Evolutionary conservation across 2,113 vertebrate genomes (phyloP).

Genomic region (Entosphenus tridentatus): DNA sequence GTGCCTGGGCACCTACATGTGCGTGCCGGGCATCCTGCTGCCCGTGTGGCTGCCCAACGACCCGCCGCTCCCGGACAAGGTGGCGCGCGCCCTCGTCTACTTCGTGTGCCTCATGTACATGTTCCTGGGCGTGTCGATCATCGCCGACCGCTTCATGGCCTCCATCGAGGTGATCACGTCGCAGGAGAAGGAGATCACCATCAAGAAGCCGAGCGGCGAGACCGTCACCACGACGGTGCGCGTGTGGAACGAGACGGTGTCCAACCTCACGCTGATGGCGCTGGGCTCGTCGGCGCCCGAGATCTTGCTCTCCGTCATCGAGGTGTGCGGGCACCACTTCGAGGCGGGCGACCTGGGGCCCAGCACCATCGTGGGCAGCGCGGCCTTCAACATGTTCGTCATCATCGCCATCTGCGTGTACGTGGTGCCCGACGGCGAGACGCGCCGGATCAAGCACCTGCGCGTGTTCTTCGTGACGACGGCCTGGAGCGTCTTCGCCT

Average conservation of each 20-base stretch:
- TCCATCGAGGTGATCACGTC: conserved; percentile 96
- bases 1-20: conserved; percentile 22
- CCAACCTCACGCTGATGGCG: conserved; percentile 76
- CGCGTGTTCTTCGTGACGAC: conserved; percentile 86
- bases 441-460: conserved; percentile 68
- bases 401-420: conserved; percentile 74
- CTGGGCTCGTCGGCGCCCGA: conserved; percentile 75
- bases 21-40: conserved; percentile 45
- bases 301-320: conserved; percentile 73
- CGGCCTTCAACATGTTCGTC: conserved; percentile 96
- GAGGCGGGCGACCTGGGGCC: conserved; percentile 56
- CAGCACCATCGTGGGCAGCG: conserved; percentile 75
- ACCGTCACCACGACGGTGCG: conserved; percentile 66
- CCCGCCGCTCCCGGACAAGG: conserved; percentile 38
- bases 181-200: conserved; percentile 85
- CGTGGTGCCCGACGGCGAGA: conserved; percentile 48
- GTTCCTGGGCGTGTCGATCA: conserved; percentile 90
- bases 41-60: conserved; percentile 45
- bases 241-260: conserved; percentile 94
- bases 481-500: conserved; percentile 93
- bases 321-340: conserved; percentile 71
- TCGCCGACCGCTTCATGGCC: conserved; percentile 91
- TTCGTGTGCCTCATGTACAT: conserved; percentile 83
- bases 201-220: conserved; percentile 78
- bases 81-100: conserved; percentile 53